A percentile compares a stretch with the other conserved stretches of the same genome.
These are phyloP conservation scores for Pristionchus fissidentatus DNA, from an alignment of 2,888 invertebrate species.

Conservation along the genomic window DNA sequence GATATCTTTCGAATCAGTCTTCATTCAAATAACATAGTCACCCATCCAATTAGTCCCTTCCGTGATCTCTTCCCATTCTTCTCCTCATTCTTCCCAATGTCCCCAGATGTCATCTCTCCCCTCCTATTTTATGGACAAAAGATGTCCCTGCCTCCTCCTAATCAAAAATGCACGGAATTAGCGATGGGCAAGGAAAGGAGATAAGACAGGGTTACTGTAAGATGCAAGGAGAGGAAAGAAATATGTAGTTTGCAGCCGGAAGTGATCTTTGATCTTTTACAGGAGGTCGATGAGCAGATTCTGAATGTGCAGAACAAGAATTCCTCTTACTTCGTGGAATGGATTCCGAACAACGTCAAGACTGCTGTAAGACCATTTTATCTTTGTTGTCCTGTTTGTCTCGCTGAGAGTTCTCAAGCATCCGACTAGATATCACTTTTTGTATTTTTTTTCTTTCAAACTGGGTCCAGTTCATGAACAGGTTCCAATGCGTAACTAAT, in stretches of 20 bases:
- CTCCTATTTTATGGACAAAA: slow-evolving; percentile 26
- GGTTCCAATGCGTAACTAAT: no score
- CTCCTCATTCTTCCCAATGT: background rate
- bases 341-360: slow-evolving; percentile 86
- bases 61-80: background rate
- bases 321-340: slow-evolving; percentile 87
- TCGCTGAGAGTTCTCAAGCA: no score
- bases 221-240: background rate
- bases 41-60: background rate
- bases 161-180: slow-evolving; percentile 32
- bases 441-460: no score
- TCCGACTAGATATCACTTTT: no score
- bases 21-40: background rate
- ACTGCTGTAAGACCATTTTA: slow-evolving; percentile 80
- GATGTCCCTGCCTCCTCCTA: slow-evolving; percentile 3
- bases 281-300: slow-evolving; percentile 88
- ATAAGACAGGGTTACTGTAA: no score
- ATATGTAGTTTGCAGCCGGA: background rate
- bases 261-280: background rate
- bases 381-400: background rate
- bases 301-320: slow-evolving; percentile 95
- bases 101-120: background rate
- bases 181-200: no score
- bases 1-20: background rate
- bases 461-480: no score